phyloP scores from a whole-genome alignment of 2,797 vertebrate genomes.

The Cossypha polioptera region DNA sequence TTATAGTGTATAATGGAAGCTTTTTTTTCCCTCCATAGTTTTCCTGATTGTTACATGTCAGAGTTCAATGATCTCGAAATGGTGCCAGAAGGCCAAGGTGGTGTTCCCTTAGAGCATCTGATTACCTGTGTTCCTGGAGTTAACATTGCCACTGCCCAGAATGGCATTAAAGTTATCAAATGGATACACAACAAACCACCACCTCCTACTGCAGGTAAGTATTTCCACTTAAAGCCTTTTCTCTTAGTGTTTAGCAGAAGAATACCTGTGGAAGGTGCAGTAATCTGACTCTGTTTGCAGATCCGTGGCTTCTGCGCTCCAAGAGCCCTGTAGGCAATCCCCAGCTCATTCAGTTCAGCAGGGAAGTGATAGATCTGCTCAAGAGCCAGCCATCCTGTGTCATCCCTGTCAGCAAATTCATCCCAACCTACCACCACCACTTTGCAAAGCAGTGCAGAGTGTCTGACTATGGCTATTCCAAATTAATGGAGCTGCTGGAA shows the following conservation, averaged over 20 bases:
- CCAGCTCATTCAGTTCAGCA: conserved; percentile 96
- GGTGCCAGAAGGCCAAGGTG: conserved; percentile 83
- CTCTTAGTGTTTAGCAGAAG: not conserved
- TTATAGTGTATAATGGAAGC: not conserved
- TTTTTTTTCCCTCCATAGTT: conserved; percentile 73
- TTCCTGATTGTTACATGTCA: conserved; percentile 92
- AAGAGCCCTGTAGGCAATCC: conserved; percentile 97
- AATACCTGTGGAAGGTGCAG: not conserved
- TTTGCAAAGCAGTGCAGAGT: conserved; percentile 98
- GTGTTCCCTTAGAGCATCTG: conserved; percentile 93
- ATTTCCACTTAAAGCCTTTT: not conserved
- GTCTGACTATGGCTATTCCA: conserved; percentile 95
- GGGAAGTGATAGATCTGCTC: conserved; percentile 94
- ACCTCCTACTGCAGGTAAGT: conserved; percentile 83
- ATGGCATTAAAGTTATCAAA: conserved; percentile 95
- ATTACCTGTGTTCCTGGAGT: conserved; percentile 95
- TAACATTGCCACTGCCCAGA: conserved; percentile 91
- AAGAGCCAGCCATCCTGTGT: conserved; percentile 90
- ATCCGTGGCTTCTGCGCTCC: conserved; percentile 92
- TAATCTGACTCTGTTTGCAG: conserved; percentile 49
- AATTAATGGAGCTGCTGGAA: conserved; percentile 93
- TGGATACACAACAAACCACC: conserved; percentile 98
- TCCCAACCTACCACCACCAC: conserved; percentile 95
- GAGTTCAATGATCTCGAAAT: conserved; percentile 84
- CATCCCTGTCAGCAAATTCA: conserved; percentile 91